Evolutionary conservation across 2,888 invertebrate species (phyloP).

Genomic region (Xestia xanthographa): DNA sequence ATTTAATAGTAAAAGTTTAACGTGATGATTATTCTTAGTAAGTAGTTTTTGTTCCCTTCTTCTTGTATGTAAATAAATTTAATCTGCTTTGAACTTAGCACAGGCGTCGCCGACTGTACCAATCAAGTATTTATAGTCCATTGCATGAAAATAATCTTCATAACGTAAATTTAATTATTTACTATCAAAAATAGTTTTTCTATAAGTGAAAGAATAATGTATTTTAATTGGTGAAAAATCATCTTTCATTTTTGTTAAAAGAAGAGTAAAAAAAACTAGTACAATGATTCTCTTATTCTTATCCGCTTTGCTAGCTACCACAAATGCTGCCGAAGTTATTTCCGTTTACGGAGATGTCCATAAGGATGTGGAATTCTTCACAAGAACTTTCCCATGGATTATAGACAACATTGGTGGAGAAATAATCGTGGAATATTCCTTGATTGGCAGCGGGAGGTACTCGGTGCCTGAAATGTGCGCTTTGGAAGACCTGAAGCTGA

Average conservation of each 20-base stretch:
- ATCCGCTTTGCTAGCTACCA: not conserved
- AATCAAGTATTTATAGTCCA: slow-evolving; percentile 12
- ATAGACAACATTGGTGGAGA: slow-evolving; percentile 79
- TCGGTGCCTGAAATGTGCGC: slow-evolving; percentile 79
- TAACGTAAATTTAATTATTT: not conserved
- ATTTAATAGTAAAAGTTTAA: not conserved
- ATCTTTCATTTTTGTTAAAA: not conserved
- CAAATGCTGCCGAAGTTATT: slow-evolving; percentile 11
- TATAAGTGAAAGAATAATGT: not conserved
- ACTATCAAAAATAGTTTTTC: not conserved
- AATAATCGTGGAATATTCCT: slow-evolving; percentile 71
- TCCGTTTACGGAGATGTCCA: slow-evolving; percentile 69
- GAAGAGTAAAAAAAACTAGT: not conserved
- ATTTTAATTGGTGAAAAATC: not conserved
- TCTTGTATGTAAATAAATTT: not conserved
- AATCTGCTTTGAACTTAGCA: not conserved
- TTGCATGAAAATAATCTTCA: not conserved
- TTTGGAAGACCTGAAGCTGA: slow-evolving; percentile 67
- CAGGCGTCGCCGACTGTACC: slow-evolving; percentile 18
- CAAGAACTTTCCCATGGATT: slow-evolving; percentile 76
- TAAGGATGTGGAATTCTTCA: slow-evolving; percentile 71
- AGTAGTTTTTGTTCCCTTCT: not conserved
- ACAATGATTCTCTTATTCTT: slow-evolving; percentile 17
- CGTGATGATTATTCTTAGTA: not conserved
- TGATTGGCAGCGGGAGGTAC: slow-evolving; percentile 77